Percentiles rank a stretch among this genome's conserved stretches.
Conservation (phyloP, 1,140 invertebrate genomes). For the Pseudobourletiella spinata region DNA sequence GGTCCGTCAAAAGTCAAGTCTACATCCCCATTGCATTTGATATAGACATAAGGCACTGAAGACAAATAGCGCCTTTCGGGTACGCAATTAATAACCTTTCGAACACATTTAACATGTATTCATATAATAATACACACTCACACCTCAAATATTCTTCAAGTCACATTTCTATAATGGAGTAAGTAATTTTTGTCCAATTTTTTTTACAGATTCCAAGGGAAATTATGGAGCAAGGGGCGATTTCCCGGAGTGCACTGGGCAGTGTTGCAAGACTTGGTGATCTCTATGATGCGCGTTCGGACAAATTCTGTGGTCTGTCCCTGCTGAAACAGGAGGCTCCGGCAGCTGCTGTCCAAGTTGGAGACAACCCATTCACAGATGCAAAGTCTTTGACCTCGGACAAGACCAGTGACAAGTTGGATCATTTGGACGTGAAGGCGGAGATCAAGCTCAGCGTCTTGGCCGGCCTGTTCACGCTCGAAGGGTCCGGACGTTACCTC, state of each 20-base stretch:
- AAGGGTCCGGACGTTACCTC: constrained; percentile 13
- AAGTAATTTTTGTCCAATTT: too few species aligned
- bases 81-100: too few species aligned
- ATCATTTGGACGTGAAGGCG: constrained; percentile 10
- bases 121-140: too few species aligned
- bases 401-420: constrained; percentile 10
- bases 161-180: too few species aligned
- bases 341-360: neutral
- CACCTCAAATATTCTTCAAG: too few species aligned
- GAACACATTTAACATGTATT: too few species aligned
- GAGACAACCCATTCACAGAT: constrained; percentile 10
- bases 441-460: constrained; percentile 11
- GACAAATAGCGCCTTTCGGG: too few species aligned
- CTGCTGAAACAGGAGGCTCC: constrained; percentile 7
- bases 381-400: constrained; percentile 1
- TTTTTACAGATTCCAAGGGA: neutral
- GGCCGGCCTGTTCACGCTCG: constrained; percentile 3
- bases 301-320: constrained; percentile 10
- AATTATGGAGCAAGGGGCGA: neutral
- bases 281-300: constrained; percentile 12
- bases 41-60: too few species aligned
- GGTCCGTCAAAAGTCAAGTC: too few species aligned
- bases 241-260: constrained; percentile 10
- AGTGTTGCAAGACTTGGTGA: constrained; percentile 3
- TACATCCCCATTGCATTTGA: too few species aligned